These are phyloP conservation scores for Neolamprologus devosi DNA, from an alignment of 2,113 vertebrate species.

Conservation along the genomic window DNA sequence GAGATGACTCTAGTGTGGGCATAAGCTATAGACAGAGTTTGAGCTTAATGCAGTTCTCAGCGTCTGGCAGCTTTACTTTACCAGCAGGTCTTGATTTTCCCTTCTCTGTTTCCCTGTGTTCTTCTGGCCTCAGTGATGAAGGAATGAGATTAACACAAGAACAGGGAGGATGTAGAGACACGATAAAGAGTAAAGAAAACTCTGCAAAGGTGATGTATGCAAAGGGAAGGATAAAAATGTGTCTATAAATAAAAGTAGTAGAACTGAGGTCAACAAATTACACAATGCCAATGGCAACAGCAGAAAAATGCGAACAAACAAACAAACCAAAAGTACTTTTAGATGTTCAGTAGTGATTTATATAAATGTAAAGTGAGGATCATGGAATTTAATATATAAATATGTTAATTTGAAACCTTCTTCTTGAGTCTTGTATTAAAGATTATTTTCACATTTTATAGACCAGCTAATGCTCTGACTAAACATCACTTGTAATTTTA, in stretches of 20 bases:
- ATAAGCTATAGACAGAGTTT: conserved; percentile 16
- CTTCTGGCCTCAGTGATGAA: conserved; percentile 25
- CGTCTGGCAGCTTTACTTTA: conserved; percentile 38
- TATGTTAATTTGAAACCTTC: not conserved
- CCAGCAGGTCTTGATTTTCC: conserved; percentile 29
- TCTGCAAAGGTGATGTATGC: not conserved
- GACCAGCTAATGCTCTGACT: not conserved
- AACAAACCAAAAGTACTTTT: not conserved
- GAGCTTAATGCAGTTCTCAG: conserved; percentile 39
- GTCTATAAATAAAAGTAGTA: not conserved
- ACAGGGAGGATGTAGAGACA: not conserved
- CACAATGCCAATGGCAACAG: not conserved
- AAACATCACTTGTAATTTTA: not conserved
- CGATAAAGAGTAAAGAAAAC: not conserved
- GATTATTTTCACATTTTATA: not conserved
- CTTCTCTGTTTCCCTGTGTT: not conserved
- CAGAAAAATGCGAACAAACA: not conserved
- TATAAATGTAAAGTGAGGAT: not conserved
- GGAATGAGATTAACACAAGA: conserved; percentile 28
- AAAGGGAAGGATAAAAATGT: not conserved
- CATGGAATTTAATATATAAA: not conserved
- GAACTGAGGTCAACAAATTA: not conserved
- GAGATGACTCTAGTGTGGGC: conserved; percentile 10
- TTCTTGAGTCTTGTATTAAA: not conserved
- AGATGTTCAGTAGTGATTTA: not conserved